phyloP scores from a whole-genome alignment of 2,113 vertebrate genomes.

The Poeciliopsis retropinna region DNA sequence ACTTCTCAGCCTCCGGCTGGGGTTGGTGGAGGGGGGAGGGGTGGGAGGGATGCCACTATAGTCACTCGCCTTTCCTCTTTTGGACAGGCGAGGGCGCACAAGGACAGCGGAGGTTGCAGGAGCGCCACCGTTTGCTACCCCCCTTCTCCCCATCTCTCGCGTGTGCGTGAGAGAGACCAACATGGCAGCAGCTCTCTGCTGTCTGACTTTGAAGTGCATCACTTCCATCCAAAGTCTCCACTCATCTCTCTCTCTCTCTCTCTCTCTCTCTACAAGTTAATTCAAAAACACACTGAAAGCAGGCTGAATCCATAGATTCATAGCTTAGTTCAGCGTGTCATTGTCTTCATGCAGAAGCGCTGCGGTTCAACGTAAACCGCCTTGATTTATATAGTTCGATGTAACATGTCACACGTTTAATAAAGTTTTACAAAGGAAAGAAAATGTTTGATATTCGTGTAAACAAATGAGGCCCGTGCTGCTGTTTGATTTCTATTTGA shows the following conservation, averaged over 20 bases:
- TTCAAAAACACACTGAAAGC: neutral
- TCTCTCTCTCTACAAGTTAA: neutral
- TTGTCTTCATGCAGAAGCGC: neutral
- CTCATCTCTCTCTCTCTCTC: too few relatives aligned
- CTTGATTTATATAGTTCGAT: neutral
- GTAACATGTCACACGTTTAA: neutral
- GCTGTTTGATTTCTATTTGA: neutral
- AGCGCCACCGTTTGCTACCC: conserved; percentile 12
- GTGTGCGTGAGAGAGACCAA: conserved; percentile 4
- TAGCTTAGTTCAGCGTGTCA: neutral
- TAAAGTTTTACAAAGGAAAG: too few relatives aligned
- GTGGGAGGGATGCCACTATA: neutral
- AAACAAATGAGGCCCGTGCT: neutral
- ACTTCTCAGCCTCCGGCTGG: conserved; percentile 26
- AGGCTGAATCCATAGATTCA: neutral
- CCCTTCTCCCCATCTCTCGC: neutral
- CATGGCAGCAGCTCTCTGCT: conserved; percentile 35
- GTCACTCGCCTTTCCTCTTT: conserved; percentile 55
- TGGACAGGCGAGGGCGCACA: conserved; percentile 83
- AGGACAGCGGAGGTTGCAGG: conserved; percentile 76
- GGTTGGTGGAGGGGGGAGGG: conserved; percentile 30
- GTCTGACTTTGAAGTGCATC: neutral
- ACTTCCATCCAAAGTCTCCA: neutral
- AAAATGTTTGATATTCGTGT: neutral
- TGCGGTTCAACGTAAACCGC: neutral